phyloP scores from a whole-genome alignment of 2,888 invertebrate species.

The Epistrophe grossulariae region DNA sequence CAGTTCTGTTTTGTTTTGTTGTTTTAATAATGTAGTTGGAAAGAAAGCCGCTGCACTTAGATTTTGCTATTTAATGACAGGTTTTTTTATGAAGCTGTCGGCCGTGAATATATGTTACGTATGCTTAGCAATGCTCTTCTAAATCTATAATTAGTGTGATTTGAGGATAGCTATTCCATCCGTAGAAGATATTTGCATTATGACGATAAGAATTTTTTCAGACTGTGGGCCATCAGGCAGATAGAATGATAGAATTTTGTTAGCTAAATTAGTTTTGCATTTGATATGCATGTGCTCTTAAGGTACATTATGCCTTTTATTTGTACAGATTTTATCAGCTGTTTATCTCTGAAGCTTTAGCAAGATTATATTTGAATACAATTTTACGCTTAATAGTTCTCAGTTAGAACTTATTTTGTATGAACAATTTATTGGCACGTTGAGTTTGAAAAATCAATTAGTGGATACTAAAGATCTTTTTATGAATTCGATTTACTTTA shows the following conservation, averaged over 20 bases:
- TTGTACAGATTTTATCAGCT: neutral
- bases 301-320: neutral
- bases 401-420: neutral
- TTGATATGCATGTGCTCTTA: neutral
- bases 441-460: neutral
- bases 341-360: neutral
- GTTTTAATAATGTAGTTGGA: neutral
- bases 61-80: slow-evolving; percentile 22
- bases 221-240: neutral
- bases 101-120: slow-evolving; percentile 42
- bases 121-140: slow-evolving; percentile 11
- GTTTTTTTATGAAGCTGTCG: slow-evolving; percentile 51
- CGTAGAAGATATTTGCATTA: neutral
- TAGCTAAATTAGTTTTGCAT: neutral
- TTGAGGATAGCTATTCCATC: neutral
- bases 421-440: neutral
- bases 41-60: neutral
- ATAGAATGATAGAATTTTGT: neutral
- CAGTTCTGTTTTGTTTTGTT: neutral
- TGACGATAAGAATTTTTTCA: neutral
- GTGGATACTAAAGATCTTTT: neutral
- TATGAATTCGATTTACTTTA: neutral
- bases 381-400: neutral
- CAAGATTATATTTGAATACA: neutral
- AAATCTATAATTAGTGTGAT: slow-evolving; percentile 21